Base-by-base conservation (phyloP, 2,888 invertebrate genomes). In the Tachina grossa region DNA sequence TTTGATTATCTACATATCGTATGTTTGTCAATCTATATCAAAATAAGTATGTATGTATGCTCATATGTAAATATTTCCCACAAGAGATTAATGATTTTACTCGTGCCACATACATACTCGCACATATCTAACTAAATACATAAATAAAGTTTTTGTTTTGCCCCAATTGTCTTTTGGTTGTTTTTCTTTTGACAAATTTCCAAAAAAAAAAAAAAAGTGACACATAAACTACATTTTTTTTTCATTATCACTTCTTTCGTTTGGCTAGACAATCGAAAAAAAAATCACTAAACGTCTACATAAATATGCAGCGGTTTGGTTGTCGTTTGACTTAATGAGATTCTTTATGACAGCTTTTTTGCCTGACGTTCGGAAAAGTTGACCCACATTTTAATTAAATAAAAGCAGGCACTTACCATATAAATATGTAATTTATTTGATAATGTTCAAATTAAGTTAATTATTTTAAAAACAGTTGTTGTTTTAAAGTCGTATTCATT, bases 111-210 rank as follows among this genome's bases (percentile, higher is more conserved):
- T 6, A 31, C 31, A 31, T 6, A 31, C 31, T 4, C 4, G 0
- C 4, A 51, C 51, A 78, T 4, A 31, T 4, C 2, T 4, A 31
- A 2, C 5, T 31, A 6, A 5, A 6, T 6, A 31, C 31, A 31
- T 69, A 51, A 61, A 61, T 78, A n/a, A 43, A 51, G 22, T 78
- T 61, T 61, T 22, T 51, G 51, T 22, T 22, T 61, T 22, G 13
- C 22, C 49, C 4, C 43, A 65, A 53, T 41, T n/a, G 39, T 41
- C 41, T 55, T 55, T 55, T 51, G 4, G 13, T 8, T 47, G 9
- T 1, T 61, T 63, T n/a, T 72, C 11, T 31, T 66, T 72, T 80
- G 65, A 80, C 57, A 80, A 74, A 51, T 74, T 80, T 80, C 66
- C 80, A 66, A 74, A 69, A n/a, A n/a, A n/a, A n/a, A n/a, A n/a